phyloP scores from a whole-genome alignment of 2,113 vertebrate species.

The Callithrix jacchus region DNA sequence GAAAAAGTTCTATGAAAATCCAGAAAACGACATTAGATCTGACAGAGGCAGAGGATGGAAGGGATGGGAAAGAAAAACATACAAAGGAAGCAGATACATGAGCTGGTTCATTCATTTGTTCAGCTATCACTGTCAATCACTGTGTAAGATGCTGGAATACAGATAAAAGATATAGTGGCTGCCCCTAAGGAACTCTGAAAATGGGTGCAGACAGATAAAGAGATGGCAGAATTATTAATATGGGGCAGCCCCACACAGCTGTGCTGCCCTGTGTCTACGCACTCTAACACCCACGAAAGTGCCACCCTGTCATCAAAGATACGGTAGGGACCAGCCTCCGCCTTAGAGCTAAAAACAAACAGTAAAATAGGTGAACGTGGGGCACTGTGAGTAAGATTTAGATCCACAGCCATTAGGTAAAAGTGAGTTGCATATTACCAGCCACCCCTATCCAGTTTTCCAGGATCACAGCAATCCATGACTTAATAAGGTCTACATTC shows the following conservation, averaged over 20 bases:
- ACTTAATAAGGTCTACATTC: neutral
- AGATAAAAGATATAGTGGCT: neutral
- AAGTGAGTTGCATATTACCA: neutral
- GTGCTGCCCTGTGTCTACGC: neutral
- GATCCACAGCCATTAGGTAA: neutral
- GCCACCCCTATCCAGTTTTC: neutral
- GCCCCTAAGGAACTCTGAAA: neutral
- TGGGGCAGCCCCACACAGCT: neutral
- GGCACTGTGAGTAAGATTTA: neutral
- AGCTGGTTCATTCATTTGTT: neutral
- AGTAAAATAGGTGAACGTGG: neutral
- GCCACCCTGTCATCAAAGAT: neutral
- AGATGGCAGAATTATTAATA: neutral
- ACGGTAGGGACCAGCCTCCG: neutral
- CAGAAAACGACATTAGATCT: constrained; percentile 9
- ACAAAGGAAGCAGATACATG: neutral
- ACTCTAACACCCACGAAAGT: neutral
- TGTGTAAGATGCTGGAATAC: neutral
- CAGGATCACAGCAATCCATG: neutral
- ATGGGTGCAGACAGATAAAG: neutral
- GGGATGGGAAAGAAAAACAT: neutral
- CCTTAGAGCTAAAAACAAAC: neutral
- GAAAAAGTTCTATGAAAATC: constrained; percentile 14
- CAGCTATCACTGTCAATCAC: neutral
- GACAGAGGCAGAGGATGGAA: neutral